These are phyloP conservation scores for Stenichneumon culpator DNA, from an alignment of 2,888 invertebrate species.

Conservation along the genomic window DNA sequence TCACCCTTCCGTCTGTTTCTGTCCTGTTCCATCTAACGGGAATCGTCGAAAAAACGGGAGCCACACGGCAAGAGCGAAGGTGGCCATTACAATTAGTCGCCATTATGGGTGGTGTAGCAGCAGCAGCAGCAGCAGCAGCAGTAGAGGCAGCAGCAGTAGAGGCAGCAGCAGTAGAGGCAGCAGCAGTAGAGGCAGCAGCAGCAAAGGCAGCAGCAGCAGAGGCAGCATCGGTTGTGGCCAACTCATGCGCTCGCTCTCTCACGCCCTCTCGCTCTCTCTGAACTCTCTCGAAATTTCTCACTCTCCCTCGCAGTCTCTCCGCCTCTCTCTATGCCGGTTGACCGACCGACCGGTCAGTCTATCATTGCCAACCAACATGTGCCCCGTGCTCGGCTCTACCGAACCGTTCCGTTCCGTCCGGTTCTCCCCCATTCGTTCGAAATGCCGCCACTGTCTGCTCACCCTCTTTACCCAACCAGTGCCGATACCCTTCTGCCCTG, in stretches of 20 bases:
- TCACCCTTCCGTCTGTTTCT: conserved; percentile 15
- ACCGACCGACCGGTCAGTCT: conserved; percentile 77
- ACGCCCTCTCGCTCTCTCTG: not conserved
- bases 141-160: no score
- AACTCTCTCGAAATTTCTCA: conserved; percentile 6
- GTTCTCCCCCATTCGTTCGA: conserved; percentile 69
- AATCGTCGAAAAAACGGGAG: conserved; percentile 66
- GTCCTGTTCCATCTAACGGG: conserved; percentile 56
- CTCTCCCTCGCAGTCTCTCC: not conserved
- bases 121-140: conserved; percentile 18
- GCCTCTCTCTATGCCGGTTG: conserved; percentile 64
- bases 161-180: no score
- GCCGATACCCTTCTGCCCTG: conserved; percentile 64
- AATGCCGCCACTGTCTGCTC: conserved; percentile 66
- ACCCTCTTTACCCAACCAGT: conserved; percentile 62
- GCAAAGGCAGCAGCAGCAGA: conserved; percentile 47
- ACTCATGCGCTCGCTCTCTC: conserved; percentile 35
- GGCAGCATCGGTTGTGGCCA: conserved; percentile 50
- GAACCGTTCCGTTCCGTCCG: conserved; percentile 73
- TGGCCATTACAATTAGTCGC: conserved; percentile 81
- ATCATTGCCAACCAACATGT: conserved; percentile 78
- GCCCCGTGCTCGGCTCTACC: conserved; percentile 70
- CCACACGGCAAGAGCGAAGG: conserved; percentile 71
- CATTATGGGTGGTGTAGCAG: conserved; percentile 75
- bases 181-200: conserved; percentile 53